Evolutionary conservation across 2,797 vertebrate species (phyloP).

Genomic region (Diglossa cyanea): DNA sequence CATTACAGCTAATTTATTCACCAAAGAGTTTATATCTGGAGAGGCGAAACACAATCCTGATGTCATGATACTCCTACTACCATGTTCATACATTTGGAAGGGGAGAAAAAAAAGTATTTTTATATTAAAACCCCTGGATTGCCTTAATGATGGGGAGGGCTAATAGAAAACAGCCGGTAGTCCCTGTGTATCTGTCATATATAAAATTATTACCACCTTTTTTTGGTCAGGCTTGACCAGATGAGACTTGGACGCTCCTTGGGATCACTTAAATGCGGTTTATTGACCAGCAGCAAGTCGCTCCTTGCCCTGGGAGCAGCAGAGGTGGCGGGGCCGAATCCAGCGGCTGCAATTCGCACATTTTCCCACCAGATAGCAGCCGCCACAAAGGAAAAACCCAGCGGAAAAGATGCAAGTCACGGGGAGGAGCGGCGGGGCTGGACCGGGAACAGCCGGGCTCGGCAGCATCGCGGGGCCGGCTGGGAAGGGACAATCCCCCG

Average conservation of each 20-base stretch:
- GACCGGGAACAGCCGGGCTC: background rate
- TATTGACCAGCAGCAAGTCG: background rate
- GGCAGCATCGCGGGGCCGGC: background rate
- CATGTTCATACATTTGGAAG: background rate
- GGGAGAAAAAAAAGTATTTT: rapidly evolving
- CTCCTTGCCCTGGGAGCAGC: background rate
- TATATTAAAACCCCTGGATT: background rate
- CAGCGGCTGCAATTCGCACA: background rate
- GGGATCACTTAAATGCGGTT: background rate
- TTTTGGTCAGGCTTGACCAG: background rate
- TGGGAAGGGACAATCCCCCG: background rate
- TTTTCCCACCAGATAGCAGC: background rate
- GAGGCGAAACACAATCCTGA: background rate
- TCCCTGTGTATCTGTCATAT: background rate
- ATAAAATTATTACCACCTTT: background rate
- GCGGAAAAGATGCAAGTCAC: background rate
- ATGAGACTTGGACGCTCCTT: background rate
- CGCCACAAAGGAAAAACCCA: background rate
- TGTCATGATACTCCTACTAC: background rate
- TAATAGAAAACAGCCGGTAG: background rate
- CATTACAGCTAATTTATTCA: background rate
- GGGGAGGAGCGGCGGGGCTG: background rate
- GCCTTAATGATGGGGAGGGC: background rate
- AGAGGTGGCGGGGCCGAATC: rapidly evolving
- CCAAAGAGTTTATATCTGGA: background rate